Percentiles rank a stretch among this genome's conserved stretches.
phyloP scores from a whole-genome alignment of 2,888 invertebrate genomes.

The Meganola albula region DNA sequence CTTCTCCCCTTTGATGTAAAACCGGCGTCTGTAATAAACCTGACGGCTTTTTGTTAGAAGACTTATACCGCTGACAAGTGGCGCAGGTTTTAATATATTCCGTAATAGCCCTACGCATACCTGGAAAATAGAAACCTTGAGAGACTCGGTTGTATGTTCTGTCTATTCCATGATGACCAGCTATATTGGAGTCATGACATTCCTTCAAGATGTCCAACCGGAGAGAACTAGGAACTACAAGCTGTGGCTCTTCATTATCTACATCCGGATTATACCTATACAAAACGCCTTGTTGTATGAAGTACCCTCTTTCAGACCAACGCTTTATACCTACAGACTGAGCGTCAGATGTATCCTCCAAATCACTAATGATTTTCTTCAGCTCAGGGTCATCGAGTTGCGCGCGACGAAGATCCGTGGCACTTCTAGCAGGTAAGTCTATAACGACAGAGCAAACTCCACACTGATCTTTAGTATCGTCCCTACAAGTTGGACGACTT shows the following conservation, averaged over 20 bases:
- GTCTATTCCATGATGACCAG: conserved; percentile 10
- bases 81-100: no score
- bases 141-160: no score
- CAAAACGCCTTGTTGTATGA: conserved; percentile 3
- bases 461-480: background rate
- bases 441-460: background rate
- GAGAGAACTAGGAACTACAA: background rate
- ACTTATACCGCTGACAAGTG: no score
- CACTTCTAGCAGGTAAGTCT: background rate
- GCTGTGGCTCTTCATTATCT: background rate
- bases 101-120: no score
- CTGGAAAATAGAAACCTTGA: no score
- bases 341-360: background rate
- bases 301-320: conserved; percentile 1
- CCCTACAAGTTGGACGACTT: background rate
- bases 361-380: background rate
- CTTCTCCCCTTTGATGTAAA: no score
- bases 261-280: conserved; percentile 4
- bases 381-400: background rate
- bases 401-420: background rate
- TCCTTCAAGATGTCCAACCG: conserved; percentile 3
- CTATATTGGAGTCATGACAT: conserved; percentile 6
- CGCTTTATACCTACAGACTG: background rate
- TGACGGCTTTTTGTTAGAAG: no score
- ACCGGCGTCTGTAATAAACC: no score